A percentile compares a stretch with the other conserved stretches of the same genome.
phyloP scores from a whole-genome alignment of 1,140 invertebrate species.

The Drosophila elegans region DNA sequence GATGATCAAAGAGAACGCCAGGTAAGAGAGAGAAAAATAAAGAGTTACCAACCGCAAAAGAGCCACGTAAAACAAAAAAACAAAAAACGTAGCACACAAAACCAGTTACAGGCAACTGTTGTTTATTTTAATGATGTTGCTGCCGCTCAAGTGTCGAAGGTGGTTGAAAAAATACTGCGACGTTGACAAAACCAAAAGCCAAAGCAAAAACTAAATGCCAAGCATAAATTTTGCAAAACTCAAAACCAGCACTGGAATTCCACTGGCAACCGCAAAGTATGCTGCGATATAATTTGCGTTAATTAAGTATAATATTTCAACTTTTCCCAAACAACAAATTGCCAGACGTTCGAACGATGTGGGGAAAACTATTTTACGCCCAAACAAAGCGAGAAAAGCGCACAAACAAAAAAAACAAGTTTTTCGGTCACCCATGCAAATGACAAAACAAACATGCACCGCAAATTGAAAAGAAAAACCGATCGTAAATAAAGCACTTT shows the following conservation, averaged over 20 bases:
- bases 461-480: constrained; percentile 61
- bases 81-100: constrained; percentile 48
- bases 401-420: constrained; percentile 56
- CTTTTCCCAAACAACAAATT: constrained; percentile 42
- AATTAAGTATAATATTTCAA: constrained; percentile 39
- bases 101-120: constrained; percentile 73
- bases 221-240: constrained; percentile 33
- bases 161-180: constrained; percentile 55
- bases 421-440: constrained; percentile 57
- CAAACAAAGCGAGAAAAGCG: constrained; percentile 23
- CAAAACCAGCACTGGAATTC: constrained; percentile 38
- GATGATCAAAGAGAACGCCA: constrained; percentile 27
- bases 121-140: constrained; percentile 67
- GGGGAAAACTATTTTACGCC: constrained; percentile 21
- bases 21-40: constrained; percentile 45
- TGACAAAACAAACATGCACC: constrained; percentile 47
- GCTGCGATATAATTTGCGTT: constrained; percentile 53
- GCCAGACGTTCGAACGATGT: constrained; percentile 16
- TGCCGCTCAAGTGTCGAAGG: constrained; percentile 52
- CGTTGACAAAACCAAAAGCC: constrained; percentile 70
- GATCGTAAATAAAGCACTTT: constrained; percentile 54
- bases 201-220: constrained; percentile 56
- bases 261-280: constrained; percentile 64
- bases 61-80: constrained; percentile 19
- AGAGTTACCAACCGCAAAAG: constrained; percentile 12